Conservation (phyloP, 2,797 vertebrate species). For the Aulostomus chinensis region DNA sequence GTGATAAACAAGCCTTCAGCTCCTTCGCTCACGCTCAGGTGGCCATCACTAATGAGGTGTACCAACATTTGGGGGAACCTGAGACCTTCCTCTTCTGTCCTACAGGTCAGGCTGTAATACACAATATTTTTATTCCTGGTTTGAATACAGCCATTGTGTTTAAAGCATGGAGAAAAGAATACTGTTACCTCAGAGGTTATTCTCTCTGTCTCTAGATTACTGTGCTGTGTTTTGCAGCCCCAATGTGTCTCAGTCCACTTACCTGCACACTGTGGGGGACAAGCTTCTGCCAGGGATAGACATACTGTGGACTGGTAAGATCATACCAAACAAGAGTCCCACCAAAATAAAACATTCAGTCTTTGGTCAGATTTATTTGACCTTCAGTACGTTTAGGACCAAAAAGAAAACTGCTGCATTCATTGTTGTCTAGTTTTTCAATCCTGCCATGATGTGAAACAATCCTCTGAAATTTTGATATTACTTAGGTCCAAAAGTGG, state of each 20-base stretch:
- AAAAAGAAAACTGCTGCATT: too few relatives aligned
- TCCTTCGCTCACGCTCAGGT: constrained; percentile 96
- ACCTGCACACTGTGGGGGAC: constrained; percentile 93
- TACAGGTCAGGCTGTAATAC: constrained; percentile 82
- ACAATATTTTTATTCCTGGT: too few relatives aligned
- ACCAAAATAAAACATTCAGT: too few relatives aligned
- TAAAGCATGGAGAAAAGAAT: too few relatives aligned
- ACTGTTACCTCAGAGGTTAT: too few relatives aligned
- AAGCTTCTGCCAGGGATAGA: constrained; percentile 91
- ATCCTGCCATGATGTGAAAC: too few relatives aligned
- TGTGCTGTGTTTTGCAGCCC: constrained; percentile 94
- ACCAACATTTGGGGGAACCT: constrained; percentile 88
- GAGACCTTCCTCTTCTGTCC: constrained; percentile 97
- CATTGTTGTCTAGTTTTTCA: too few relatives aligned
- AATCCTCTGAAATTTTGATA: not conserved
- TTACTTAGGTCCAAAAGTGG: constrained; percentile 92
- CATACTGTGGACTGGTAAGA: constrained; percentile 95
- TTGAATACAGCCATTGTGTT: not conserved
- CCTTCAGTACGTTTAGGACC: too few relatives aligned
- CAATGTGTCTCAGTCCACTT: constrained; percentile 89
- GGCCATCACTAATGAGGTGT: constrained; percentile 93
- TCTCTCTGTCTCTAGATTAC: constrained; percentile 85
- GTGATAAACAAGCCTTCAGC: constrained; percentile 93
- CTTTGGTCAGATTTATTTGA: too few relatives aligned
- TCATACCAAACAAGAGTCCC: not conserved